Evolutionary conservation across 2,888 invertebrate species (phyloP), one percentile per base, ranked within the genome.

Genomic region (Cryptocheilus praepositus): DNA sequence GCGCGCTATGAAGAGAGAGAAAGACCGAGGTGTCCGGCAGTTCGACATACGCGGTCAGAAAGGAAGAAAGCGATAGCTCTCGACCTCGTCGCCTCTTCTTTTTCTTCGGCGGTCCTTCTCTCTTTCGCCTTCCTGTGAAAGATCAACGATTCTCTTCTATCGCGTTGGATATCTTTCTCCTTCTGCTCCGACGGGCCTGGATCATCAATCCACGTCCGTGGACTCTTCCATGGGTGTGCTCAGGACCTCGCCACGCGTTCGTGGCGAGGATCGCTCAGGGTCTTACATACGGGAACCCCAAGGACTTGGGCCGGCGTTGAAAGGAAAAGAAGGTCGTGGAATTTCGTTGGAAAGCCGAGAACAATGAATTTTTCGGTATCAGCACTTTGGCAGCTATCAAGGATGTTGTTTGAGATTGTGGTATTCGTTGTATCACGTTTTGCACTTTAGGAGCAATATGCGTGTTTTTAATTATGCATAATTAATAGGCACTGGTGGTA

Each of bases 191-290:
- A 67, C 70, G 71, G 69, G 69, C 71, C 69, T 56, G 72, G 77
- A 80, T 79, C 82, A 83, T 82, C 80, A 80, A 82, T 82, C 83
- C 81, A 78, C 71, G 82, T 82, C 82, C 67, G 57, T 66, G 74
- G 65, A 69, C 72, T 64, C 54, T 73, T 72, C 65, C 53, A 25
- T 45, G 53, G 58, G 51, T 61, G 55, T 25, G 28, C 36, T 16
- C 36, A 19, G 28, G n/a, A 21, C 51, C n/a, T n/a, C 15, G n/a
- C 16, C 16, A 21, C 60, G 61, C 65, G 59, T 63, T 68, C 21
- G 16, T 52, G 45, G 56, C 54, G 52, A 43, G 25, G 54, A 67
- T 64, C 61, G 46, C 36, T 15, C 45, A 36, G 65, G 54, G 25
- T 51, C 49, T 44, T 63, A 28, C 51, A 19, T 52, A 28, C 21